A percentile compares a stretch with the other conserved stretches of the same genome.
Conservation (phyloP, 2,888 invertebrate genomes). For the Dasypogon diadema region DNA sequence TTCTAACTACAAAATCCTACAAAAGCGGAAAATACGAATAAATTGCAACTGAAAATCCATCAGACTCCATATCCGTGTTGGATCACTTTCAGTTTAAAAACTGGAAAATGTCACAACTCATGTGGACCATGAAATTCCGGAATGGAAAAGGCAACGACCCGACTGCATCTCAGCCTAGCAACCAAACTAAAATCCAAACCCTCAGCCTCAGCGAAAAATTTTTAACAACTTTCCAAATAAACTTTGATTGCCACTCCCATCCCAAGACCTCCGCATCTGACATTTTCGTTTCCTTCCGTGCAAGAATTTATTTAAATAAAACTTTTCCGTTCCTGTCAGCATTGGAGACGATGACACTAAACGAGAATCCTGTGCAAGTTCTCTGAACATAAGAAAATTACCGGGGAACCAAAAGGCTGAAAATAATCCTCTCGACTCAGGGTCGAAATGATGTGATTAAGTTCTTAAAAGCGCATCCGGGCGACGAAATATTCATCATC, state of each 20-base stretch:
- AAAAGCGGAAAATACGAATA: no score
- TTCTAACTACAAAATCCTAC: no score
- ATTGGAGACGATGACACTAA: background rate
- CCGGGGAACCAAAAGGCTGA: background rate
- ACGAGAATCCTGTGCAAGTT: conserved; percentile 13
- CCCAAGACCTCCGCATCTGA: background rate
- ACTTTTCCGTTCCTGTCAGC: background rate
- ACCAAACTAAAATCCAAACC: background rate
- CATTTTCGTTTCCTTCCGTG: background rate
- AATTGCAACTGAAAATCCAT: no score
- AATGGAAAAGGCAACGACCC: conserved; percentile 25
- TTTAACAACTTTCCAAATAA: conserved; percentile 6
- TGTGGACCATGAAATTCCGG: conserved; percentile 1
- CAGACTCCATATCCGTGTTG: no score
- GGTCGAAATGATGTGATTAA: background rate
- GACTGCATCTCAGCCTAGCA: background rate
- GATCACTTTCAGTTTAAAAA: no score
- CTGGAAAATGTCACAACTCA: background rate
- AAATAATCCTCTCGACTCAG: conserved; percentile 1
- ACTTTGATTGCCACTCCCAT: conserved; percentile 28
- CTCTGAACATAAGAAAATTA: background rate
- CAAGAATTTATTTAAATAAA: background rate
- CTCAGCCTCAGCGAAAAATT: conserved; percentile 17
- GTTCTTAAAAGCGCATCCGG: conserved; percentile 17
- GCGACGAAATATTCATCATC: conserved; percentile 19